A percentile compares a stretch with the other conserved stretches of the same genome.
These are phyloP conservation scores for Dryomyza anilis DNA, from an alignment of 2,888 invertebrate species.

Conservation along the genomic window DNA sequence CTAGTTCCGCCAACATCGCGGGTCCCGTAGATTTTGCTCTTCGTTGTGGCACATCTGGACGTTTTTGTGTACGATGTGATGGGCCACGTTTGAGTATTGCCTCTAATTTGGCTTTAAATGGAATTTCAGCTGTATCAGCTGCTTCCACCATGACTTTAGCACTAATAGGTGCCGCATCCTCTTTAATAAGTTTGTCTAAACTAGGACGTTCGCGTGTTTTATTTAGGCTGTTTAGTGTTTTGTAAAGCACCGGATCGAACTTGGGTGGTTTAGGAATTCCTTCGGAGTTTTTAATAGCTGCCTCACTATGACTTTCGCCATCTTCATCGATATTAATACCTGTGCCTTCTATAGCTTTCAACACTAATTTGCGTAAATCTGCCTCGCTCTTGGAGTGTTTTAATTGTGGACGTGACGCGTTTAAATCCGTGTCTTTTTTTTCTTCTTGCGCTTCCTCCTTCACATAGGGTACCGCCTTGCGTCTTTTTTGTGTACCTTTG, in stretches of 20 bases:
- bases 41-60: constrained; percentile 37
- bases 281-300: background rate
- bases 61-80: constrained; percentile 45
- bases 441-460: background rate
- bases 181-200: constrained; percentile 39
- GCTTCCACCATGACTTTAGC: background rate
- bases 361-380: constrained; percentile 46
- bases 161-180: constrained; percentile 11
- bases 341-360: constrained; percentile 42
- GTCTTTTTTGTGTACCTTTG: too few species aligned
- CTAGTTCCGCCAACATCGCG: constrained; percentile 1
- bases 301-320: background rate
- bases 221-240: constrained; percentile 51
- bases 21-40: constrained; percentile 44
- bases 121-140: constrained; percentile 33
- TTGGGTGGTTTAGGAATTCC: constrained; percentile 54
- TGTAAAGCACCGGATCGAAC: constrained; percentile 56
- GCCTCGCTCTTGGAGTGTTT: constrained; percentile 56
- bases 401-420: constrained; percentile 26
- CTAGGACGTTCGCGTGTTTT: constrained; percentile 46
- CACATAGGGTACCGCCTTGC: background rate
- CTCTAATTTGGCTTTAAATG: constrained; percentile 55
- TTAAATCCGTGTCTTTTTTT: background rate
- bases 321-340: constrained; percentile 9
- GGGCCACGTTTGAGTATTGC: constrained; percentile 54